Base-by-base conservation (phyloP, 2,888 invertebrate species). In the Belgica antarctica region DNA sequence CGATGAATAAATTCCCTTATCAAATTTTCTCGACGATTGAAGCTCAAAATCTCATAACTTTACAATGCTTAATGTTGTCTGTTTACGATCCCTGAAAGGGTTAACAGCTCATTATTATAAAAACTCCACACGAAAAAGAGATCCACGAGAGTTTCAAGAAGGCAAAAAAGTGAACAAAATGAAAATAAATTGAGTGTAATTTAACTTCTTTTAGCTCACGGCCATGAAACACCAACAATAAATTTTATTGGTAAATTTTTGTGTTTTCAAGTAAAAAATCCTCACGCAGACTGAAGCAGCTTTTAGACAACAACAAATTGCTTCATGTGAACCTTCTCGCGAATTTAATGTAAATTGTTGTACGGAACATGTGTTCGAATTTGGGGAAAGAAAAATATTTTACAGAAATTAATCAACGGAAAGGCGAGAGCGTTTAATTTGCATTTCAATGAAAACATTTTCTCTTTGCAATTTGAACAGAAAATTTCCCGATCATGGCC, bases 131-230 rank as follows among this genome's bases (percentile, higher is more conserved):
- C 4, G 7, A 62, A 34, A 62, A 57, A 46, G 17, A 10, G 5
- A n/a, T 34, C 15, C 15, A 19, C 62, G 10, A 28, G 19, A 22
- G 62, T 8, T 17, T n/a, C 15, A 57, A 17, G 25, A 28, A 62
- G 19, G 34, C 15, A 25, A 28, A 62, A 62, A 62, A 59, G 27
- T 34, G 62, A 68, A 68, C 27, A 65, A 68, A 68, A 68, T 68
- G 68, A 17, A 68, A 68, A 68, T 68, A 68, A 68, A 68, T 68
- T 52, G 57, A 52, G 57, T 57, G 31, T 34, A 68, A 68, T 68
- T 68, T 57, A 68, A 68, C 57, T 57, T 68, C 22, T 57, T 68
- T 68, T 24, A 31, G 52, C 52, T 52, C 31, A 57, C 22, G 52
- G 34, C 52, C 57, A 68, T 10, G 47, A 52, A 52, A n/a, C n/a